A percentile compares a stretch with the other conserved stretches of the same genome.
Conservation (phyloP, 2,888 invertebrate species). For the Lasioglossum leucozonium region DNA sequence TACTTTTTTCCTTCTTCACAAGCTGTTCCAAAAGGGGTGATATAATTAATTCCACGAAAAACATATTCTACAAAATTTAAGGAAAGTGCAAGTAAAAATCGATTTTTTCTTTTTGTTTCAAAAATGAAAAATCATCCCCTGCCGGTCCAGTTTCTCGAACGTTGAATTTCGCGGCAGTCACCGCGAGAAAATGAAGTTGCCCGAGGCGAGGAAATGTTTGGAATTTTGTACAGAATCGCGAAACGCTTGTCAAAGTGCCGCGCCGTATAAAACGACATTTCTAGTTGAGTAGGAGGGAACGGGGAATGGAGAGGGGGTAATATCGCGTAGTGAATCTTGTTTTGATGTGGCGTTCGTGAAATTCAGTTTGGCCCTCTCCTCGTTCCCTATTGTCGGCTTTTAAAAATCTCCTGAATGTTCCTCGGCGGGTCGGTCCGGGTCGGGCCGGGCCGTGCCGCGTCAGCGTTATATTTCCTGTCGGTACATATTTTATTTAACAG, state of each 20-base stretch:
- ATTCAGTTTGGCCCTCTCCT: conserved; percentile 19
- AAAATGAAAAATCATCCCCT: no score
- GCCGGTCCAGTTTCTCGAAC: no score
- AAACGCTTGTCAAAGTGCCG: conserved; percentile 13
- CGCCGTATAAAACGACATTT: conserved; percentile 48
- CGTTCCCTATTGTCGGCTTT: conserved; percentile 20
- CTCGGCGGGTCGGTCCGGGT: conserved; percentile 13
- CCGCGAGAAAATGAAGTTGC: neutral
- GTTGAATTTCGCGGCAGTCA: neutral
- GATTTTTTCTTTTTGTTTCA: no score
- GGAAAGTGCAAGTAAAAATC: no score
- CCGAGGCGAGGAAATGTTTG: neutral
- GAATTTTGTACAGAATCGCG: conserved; percentile 16
- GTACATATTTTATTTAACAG: conserved; percentile 56
- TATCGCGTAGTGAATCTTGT: conserved; percentile 62
- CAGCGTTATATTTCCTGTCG: conserved; percentile 29
- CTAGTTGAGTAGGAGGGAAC: neutral
- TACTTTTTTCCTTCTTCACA: no score
- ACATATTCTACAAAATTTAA: no score
- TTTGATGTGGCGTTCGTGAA: conserved; percentile 72
- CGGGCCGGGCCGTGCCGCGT: neutral
- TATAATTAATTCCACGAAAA: no score
- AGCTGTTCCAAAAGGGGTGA: no score
- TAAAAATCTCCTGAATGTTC: conserved; percentile 76
- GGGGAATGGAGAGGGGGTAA: conserved; percentile 57